phyloP scores from a whole-genome alignment of 2,888 invertebrate species.

The Trissonchulus latispiculum region DNA sequence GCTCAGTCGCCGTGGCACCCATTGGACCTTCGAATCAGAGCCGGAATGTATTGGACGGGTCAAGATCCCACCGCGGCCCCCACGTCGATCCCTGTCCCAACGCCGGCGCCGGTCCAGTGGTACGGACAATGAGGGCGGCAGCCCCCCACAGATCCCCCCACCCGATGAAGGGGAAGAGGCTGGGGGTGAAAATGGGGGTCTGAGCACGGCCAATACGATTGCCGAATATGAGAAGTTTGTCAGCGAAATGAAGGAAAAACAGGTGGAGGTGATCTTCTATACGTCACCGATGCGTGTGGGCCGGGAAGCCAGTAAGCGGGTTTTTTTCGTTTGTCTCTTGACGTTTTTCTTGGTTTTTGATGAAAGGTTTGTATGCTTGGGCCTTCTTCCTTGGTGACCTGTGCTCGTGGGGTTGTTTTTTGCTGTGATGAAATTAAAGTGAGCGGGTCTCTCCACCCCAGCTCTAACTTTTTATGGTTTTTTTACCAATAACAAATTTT shows the following conservation, averaged over 20 bases:
- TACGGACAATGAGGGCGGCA: too few relatives aligned
- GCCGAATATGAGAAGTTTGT: not conserved
- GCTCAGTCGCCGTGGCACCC: not conserved
- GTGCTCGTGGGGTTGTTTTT: too few relatives aligned
- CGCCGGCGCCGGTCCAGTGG: not conserved
- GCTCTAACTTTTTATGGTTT: too few relatives aligned
- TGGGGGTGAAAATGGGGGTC: not conserved
- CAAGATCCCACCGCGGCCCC: not conserved
- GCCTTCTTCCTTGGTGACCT: too few relatives aligned
- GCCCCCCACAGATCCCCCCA: too few relatives aligned
- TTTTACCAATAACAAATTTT: too few relatives aligned
- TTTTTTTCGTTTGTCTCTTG: too few relatives aligned
- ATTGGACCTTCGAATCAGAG: not conserved
- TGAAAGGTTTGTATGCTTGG: too few relatives aligned
- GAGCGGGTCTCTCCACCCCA: too few relatives aligned
- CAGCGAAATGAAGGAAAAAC: not conserved
- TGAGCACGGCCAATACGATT: not conserved
- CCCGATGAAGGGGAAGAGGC: not conserved
- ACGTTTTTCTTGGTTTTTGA: too few relatives aligned
- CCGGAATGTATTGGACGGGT: not conserved
- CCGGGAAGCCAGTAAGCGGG: not conserved
- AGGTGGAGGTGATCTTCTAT: not conserved
- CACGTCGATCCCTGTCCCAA: not conserved
- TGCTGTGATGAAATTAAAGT: too few relatives aligned
- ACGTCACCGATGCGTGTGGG: not conserved